Percentiles rank a stretch among this genome's conserved stretches.
phyloP scores from a whole-genome alignment of 2,888 invertebrate genomes.

The Choristoneura rosaceana region DNA sequence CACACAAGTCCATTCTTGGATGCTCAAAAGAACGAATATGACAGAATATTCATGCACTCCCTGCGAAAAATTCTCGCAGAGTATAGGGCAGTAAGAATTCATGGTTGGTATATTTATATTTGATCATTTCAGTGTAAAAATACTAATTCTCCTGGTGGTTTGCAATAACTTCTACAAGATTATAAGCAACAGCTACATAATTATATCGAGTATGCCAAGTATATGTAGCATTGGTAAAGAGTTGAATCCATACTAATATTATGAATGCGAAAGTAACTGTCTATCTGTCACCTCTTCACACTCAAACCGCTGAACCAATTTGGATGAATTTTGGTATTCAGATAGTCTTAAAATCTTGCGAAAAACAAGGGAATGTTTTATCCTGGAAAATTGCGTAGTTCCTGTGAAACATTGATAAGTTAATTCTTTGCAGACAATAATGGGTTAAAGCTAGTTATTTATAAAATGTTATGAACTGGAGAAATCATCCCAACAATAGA shows the following conservation, averaged over 20 bases:
- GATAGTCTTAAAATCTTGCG: too few species aligned
- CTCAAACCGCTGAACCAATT: too few species aligned
- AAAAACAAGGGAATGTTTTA: too few species aligned
- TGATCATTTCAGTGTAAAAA: neutral
- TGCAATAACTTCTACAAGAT: neutral
- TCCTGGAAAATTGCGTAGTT: too few species aligned
- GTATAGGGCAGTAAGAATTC: constrained; percentile 80
- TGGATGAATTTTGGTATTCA: too few species aligned
- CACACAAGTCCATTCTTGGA: constrained; percentile 80
- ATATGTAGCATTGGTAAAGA: neutral
- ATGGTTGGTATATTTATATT: constrained; percentile 59
- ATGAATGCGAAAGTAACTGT: too few species aligned
- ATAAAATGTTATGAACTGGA: too few species aligned
- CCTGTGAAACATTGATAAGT: too few species aligned
- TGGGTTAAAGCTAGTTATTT: too few species aligned
- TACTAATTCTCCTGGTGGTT: neutral
- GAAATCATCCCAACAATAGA: too few species aligned
- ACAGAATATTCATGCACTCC: constrained; percentile 81
- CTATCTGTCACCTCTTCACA: too few species aligned
- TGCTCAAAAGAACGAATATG: constrained; percentile 77
- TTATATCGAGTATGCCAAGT: neutral
- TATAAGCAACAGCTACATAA: neutral
- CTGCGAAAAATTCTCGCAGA: constrained; percentile 78
- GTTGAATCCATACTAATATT: neutral
- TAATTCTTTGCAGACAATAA: too few species aligned